phyloP scores from a whole-genome alignment of 2,113 vertebrate species.

The Poecilia latipinna region DNA sequence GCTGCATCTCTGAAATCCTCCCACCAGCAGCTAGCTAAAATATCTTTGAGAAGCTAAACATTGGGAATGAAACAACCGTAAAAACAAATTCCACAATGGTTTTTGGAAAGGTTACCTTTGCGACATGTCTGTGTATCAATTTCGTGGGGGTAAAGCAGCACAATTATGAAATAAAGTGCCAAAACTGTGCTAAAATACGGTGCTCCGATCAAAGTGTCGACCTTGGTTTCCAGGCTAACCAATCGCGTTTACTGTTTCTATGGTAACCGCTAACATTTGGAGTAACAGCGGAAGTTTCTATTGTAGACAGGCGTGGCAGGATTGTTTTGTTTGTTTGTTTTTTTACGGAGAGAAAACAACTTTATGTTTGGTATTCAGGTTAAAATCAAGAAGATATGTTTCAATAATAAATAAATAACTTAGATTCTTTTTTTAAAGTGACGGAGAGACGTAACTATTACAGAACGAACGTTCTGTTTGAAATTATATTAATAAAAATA shows the following conservation, averaged over 20 bases:
- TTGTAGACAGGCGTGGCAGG: too few relatives aligned
- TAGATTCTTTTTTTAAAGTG: too few relatives aligned
- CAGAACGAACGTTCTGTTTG: too few relatives aligned
- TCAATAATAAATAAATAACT: too few relatives aligned
- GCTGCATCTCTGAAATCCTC: neutral
- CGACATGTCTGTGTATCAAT: constrained; percentile 55
- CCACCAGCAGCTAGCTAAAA: neutral
- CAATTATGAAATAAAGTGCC: neutral
- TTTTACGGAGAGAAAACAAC: too few relatives aligned
- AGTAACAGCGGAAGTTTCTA: too few relatives aligned
- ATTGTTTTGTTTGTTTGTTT: too few relatives aligned
- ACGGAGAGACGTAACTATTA: too few relatives aligned
- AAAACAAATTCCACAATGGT: neutral
- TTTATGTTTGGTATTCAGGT: too few relatives aligned
- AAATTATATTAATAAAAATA: too few relatives aligned
- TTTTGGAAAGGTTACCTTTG: constrained; percentile 65
- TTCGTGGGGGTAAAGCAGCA: neutral
- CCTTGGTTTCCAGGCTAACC: neutral
- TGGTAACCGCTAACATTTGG: neutral
- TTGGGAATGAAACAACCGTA: neutral
- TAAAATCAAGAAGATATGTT: too few relatives aligned
- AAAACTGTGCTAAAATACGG: neutral
- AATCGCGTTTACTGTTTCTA: neutral
- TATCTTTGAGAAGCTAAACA: neutral
- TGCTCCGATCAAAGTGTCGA: too few relatives aligned